Base-by-base conservation (phyloP, 2,888 invertebrate genomes). In the Allygus modestus region DNA sequence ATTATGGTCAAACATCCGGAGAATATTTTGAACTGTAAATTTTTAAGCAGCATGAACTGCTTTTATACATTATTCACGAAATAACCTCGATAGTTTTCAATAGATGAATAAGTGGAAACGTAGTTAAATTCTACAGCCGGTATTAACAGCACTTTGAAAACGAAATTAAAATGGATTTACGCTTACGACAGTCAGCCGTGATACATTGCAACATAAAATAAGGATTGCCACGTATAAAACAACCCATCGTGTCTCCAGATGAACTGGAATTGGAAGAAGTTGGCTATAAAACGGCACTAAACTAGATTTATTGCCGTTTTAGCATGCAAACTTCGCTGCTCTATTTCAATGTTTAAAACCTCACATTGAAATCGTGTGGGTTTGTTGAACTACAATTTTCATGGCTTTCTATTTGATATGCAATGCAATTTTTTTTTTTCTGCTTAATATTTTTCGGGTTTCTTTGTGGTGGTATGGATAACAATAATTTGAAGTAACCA, bases 241-340 rank as follows among this genome's bases (percentile, higher is more conserved):
- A 15, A 23, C 20, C 20, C 11, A 54, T 54, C 54, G 54, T 54
- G 54, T 54, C 54, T 23, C 54, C 23, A 23, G 54, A 54, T 54
- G 54, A 54, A 54, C 54, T 54, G 54, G 54, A 54, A 54, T 54
- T 54, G 54, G 54, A 54, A 23, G 54, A 54, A 54, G 20, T 23
- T 23, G 1, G 54, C 54, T 23, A 54, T 23, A 54, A 54, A 54
- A 20, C 54, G 20, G 54, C 20, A 23, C 23, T 54, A 54, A 54
- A 54, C 20, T n/a, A 54, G 23, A 54, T 54, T 54, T 54, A 54
- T 11, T 23, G 23, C 23, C 7, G 20, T 54, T 54, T 54, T 54
- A 9, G 54, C 54, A 46, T 46, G 46, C 54, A 54, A 23, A 23
- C 54, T 1, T 23, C 23, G 20, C 54, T 7, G 54, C 20, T 54